phyloP scores from a whole-genome alignment of 2,797 vertebrate genomes.

The Scolopax rusticola region DNA sequence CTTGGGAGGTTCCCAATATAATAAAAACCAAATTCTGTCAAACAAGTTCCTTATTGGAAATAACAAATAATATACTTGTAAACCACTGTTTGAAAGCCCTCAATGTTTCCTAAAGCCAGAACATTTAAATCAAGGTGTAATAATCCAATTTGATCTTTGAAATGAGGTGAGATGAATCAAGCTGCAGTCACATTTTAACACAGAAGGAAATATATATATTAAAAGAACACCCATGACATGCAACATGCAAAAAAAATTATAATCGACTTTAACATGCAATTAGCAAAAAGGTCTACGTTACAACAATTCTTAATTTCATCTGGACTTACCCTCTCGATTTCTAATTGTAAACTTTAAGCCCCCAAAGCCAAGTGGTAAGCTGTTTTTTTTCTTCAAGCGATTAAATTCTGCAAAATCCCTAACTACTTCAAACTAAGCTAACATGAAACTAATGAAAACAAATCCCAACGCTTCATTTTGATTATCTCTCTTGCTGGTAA shows the following conservation, averaged over 20 bases:
- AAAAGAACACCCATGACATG: neutral
- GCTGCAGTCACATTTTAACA: neutral
- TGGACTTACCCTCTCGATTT: neutral
- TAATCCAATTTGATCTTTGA: neutral
- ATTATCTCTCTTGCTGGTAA: neutral
- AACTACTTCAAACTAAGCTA: neutral
- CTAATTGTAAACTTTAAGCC: neutral
- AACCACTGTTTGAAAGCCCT: neutral
- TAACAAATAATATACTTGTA: neutral
- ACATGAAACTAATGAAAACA: neutral
- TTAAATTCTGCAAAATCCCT: neutral
- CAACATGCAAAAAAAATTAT: neutral
- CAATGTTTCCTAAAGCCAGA: neutral
- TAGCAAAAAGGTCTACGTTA: neutral
- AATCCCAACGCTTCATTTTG: neutral
- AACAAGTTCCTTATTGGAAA: neutral
- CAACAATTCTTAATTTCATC: neutral
- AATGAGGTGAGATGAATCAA: neutral
- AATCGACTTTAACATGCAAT: rapidly evolving
- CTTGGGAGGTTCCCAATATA: neutral
- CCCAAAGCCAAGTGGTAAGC: neutral
- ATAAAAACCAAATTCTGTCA: neutral
- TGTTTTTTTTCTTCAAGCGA: neutral
- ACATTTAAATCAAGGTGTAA: neutral
- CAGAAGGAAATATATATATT: neutral